A percentile compares a stretch with the other conserved stretches of the same genome.
Evolutionary conservation across 2,888 invertebrate genomes (phyloP).

Genomic region (Artemia sinica): DNA sequence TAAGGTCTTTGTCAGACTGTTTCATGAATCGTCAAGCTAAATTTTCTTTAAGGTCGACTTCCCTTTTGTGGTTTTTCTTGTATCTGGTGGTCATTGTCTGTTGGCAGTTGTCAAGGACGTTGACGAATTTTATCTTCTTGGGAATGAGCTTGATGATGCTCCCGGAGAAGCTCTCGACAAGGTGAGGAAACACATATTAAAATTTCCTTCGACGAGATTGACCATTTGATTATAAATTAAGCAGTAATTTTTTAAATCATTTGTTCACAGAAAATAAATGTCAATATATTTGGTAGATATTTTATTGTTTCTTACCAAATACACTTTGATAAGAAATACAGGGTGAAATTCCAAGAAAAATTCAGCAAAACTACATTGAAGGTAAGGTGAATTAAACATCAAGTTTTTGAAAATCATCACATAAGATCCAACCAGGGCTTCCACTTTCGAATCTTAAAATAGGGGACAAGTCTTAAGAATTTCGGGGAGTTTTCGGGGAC

Average conservation of each 20-base stretch:
- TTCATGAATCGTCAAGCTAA: no score
- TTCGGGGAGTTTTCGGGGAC: no score
- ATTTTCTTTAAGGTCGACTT: constrained; percentile 42
- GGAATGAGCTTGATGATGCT: constrained; percentile 60
- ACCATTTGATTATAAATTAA: constrained; percentile 10
- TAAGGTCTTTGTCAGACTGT: no score
- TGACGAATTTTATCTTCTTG: constrained; percentile 59
- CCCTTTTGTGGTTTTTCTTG: constrained; percentile 71
- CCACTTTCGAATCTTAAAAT: no score
- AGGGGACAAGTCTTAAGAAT: no score
- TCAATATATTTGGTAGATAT: constrained; percentile 8
- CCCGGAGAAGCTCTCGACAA: constrained; percentile 90
- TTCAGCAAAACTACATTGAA: no score
- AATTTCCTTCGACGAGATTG: background rate
- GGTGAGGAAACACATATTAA: constrained; percentile 34
- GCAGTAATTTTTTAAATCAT: constrained; percentile 2
- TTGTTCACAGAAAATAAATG: background rate
- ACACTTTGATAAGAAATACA: no score
- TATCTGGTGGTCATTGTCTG: constrained; percentile 86
- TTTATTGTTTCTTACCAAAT: background rate
- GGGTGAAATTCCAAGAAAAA: no score
- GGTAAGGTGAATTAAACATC: no score
- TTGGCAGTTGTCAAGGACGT: constrained; percentile 53
- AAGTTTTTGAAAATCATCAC: no score
- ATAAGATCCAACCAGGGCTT: no score